Percentiles rank a stretch among this genome's conserved stretches.
Evolutionary conservation across 2,797 vertebrate genomes (phyloP).

Genomic region (Ataeniobius toweri): DNA sequence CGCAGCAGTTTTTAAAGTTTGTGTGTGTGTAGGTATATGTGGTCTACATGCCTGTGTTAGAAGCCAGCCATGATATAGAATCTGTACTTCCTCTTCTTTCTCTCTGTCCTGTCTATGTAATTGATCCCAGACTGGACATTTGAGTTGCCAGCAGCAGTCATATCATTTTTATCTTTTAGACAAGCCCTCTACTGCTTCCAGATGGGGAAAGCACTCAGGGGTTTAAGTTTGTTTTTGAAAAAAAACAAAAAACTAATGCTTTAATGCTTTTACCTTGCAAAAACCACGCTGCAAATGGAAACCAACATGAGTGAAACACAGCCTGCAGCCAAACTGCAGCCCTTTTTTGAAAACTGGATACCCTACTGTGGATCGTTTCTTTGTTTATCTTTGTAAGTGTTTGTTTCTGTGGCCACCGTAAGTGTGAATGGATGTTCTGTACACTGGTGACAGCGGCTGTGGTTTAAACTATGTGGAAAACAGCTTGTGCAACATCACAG

Average conservation of each 20-base stretch:
- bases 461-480: constrained; percentile 32
- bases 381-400: constrained; percentile 46
- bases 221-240: constrained; percentile 77
- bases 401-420: constrained; percentile 58
- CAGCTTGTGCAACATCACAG: constrained; percentile 15
- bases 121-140: constrained; percentile 85
- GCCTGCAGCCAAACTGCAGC: constrained; percentile 18
- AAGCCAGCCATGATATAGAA: constrained; percentile 53
- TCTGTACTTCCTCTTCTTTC: constrained; percentile 45
- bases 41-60: constrained; percentile 53
- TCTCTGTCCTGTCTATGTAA: constrained; percentile 79
- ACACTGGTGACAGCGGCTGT: constrained; percentile 27
- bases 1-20: constrained; percentile 46
- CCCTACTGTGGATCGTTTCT: constrained; percentile 38
- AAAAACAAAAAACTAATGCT: constrained; percentile 58
- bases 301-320: constrained; percentile 1
- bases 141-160: constrained; percentile 81
- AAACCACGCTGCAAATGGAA: constrained; percentile 33
- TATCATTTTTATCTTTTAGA: constrained; percentile 85
- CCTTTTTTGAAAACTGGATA: constrained; percentile 22
- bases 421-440: constrained; percentile 48
- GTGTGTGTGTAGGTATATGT: constrained; percentile 41
- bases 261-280: constrained; percentile 77
- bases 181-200: constrained; percentile 82
- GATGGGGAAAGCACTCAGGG: constrained; percentile 77